Evolutionary conservation across 1,140 invertebrate species (phyloP).

Genomic region (Camponotus floridanus): DNA sequence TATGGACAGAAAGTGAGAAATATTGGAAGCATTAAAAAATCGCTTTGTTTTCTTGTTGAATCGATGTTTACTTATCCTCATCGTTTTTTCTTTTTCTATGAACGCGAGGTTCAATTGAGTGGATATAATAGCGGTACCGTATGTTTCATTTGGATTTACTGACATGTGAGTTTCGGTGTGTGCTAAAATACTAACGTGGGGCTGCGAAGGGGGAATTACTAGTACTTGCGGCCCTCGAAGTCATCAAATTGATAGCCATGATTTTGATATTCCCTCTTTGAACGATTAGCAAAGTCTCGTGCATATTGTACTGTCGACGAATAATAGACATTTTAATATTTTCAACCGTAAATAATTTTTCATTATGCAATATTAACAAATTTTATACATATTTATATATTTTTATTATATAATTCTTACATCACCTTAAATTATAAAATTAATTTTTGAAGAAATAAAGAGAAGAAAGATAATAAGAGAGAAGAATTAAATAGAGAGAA

Average conservation of each 20-base stretch:
- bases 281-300: constrained; percentile 30
- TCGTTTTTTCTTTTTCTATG: constrained; percentile 66
- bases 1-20: background rate
- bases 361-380: background rate
- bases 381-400: background rate
- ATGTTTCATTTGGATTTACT: constrained; percentile 70
- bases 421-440: background rate
- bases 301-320: background rate
- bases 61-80: constrained; percentile 60
- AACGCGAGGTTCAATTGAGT: constrained; percentile 72
- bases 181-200: constrained; percentile 56
- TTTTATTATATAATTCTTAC: background rate
- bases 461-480: no score
- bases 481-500: no score
- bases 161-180: constrained; percentile 73
- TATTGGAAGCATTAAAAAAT: constrained; percentile 3
- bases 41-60: constrained; percentile 36
- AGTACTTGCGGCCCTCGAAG: constrained; percentile 64
- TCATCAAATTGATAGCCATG: constrained; percentile 72
- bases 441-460: background rate
- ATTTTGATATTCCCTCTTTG: constrained; percentile 60
- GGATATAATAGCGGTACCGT: constrained; percentile 70
- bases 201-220: constrained; percentile 60
- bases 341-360: background rate
- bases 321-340: background rate